Base-by-base conservation (phyloP, 2,888 invertebrate genomes). In the Deilephila porcellus region DNA sequence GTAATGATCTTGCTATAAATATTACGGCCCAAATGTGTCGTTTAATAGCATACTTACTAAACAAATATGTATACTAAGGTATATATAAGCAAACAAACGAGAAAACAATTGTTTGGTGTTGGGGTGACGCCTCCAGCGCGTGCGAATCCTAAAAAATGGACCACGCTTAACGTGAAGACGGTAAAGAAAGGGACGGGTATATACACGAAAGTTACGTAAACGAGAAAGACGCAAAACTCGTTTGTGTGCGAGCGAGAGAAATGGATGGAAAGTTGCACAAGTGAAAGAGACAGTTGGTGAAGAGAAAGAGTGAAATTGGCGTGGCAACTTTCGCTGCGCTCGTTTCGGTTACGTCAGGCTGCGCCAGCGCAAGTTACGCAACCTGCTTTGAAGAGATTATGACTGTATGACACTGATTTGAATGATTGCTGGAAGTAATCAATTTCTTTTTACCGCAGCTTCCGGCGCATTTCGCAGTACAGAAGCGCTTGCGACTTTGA, bases 251-350 rank as follows among this genome's bases (percentile, higher is more conserved):
- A 89, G 81, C 73, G 85, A 85, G 87, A 90, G 76, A 80, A 72
- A 20, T 78, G 19, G 67, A 76, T 77, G 71, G 63, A 83, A 82
- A 76, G 76, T 73, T 34, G 32, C 72, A 37, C 53, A 87, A 76
- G 80, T 20, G 86, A 93, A 79, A 85, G 87, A 82, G 91, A 92
- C 75, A 79, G 84, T 29, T 60, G 73, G 78, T 78, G 77, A 79
- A 91, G 88, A 90, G 92, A 92, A 91, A 92, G 91, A 93, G 93
- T 91, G 94, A 94, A 94, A 94, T 93, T 93, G 87, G 85, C 87
- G 90, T 85, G 85, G 88, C 85, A 90, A 93, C 94, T 94, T 94
- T 94, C 94, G 89, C 94, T 91, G 93, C 90, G 91, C 92, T 88
- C 90, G 90, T 90, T 93, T 91, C 86, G 84, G 87, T 94, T 94